Evolutionary conservation across 2,888 invertebrate genomes (phyloP).

Genomic region (Esperia sulphurella): DNA sequence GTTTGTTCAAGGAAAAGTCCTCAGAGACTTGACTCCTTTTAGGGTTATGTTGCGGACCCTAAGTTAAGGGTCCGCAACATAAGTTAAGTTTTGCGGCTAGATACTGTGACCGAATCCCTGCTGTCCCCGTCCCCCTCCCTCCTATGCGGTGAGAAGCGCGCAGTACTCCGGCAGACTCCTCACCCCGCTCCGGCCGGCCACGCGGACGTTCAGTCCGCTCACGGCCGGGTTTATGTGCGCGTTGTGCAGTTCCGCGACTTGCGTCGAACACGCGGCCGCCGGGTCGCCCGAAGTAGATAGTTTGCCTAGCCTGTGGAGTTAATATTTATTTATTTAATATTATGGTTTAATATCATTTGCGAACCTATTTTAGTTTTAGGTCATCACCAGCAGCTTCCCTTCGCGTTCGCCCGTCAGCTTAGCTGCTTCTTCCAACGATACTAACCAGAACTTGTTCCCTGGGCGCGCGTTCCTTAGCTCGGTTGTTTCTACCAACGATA

Average conservation of each 20-base stretch:
- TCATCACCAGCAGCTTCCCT: slow-evolving; percentile 79
- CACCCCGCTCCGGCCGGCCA: slow-evolving; percentile 26
- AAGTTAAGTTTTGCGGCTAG: no score
- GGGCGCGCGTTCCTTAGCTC: no score
- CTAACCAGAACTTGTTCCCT: no score
- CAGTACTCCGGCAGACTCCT: slow-evolving; percentile 24
- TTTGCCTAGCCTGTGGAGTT: slow-evolving; percentile 51
- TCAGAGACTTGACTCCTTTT: no score
- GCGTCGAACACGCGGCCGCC: slow-evolving; percentile 81
- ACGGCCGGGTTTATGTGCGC: slow-evolving; percentile 70
- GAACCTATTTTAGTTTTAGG: no score
- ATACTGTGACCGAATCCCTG: neutral
- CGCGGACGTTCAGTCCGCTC: slow-evolving; percentile 11
- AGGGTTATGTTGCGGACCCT: no score
- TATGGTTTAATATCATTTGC: no score
- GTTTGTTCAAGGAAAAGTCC: no score
- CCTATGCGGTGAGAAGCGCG: slow-evolving; percentile 16
- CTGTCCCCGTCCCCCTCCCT: neutral
- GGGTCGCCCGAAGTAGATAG: slow-evolving; percentile 79
- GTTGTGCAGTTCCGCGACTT: slow-evolving; percentile 81
- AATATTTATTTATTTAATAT: no score
- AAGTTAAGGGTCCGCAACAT: no score
- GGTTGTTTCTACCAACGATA: no score
- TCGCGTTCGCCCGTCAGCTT: slow-evolving; percentile 58
- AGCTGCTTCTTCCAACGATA: no score